Percentiles rank a stretch among this genome's conserved stretches.
Evolutionary conservation across 1,140 invertebrate genomes (phyloP).

Genomic region (Drosophila nannoptera): DNA sequence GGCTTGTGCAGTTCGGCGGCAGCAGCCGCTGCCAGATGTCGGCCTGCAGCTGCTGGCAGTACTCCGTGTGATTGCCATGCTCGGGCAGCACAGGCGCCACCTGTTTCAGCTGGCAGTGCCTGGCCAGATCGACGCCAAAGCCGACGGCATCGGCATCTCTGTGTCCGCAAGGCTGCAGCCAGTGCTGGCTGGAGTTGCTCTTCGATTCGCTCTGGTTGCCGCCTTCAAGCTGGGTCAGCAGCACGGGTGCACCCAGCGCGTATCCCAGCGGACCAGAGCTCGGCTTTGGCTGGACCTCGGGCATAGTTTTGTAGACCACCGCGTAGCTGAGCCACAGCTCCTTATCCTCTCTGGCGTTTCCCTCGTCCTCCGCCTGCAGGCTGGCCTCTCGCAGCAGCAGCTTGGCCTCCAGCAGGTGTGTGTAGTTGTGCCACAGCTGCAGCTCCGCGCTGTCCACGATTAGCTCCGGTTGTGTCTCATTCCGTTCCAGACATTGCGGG

Average conservation of each 20-base stretch:
- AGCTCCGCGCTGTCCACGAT: constrained; percentile 42
- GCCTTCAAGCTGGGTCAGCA: constrained; percentile 38
- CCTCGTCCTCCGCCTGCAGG: constrained; percentile 1
- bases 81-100: constrained; percentile 14
- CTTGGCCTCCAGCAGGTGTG: constrained; percentile 45
- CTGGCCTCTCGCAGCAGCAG: constrained; percentile 22
- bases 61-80: constrained; percentile 56
- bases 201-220: constrained; percentile 44
- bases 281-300: constrained; percentile 19
- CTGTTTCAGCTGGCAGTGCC: constrained; percentile 53
- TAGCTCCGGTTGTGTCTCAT: constrained; percentile 38
- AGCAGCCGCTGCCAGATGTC: constrained; percentile 53
- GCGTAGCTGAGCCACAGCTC: constrained; percentile 44
- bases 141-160: constrained; percentile 25
- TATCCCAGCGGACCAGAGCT: constrained; percentile 70
- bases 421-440: constrained; percentile 55
- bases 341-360: no score
- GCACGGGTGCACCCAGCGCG: constrained; percentile 50
- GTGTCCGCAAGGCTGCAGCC: constrained; percentile 48
- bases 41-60: constrained; percentile 56
- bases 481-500: constrained; percentile 21
- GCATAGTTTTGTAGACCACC: constrained; percentile 17
- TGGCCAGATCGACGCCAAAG: constrained; percentile 55
- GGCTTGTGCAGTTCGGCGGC: constrained; percentile 26
- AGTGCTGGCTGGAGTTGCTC: constrained; percentile 26